Percentiles rank a stretch among this genome's conserved stretches.
Evolutionary conservation across 2,888 invertebrate genomes (phyloP).

Genomic region (Sesia bembeciformis): DNA sequence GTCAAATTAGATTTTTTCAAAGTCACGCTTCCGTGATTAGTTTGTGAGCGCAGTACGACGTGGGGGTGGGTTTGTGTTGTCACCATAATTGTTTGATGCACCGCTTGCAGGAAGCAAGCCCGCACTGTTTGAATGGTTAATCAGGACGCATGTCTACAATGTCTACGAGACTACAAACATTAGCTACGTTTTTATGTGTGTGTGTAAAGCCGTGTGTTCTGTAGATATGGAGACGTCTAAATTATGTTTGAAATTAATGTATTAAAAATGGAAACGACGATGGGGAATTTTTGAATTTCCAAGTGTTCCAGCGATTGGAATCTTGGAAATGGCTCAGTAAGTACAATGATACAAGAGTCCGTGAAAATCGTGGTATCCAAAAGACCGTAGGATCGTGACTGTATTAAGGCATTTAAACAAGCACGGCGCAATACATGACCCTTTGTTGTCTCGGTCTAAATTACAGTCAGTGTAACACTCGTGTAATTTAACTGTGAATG

Average conservation of each 20-base stretch:
- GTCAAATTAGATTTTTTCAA: constrained; percentile 45
- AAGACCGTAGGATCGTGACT: constrained; percentile 10
- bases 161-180: constrained; percentile 2
- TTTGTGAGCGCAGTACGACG: constrained; percentile 14
- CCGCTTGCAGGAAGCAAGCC: constrained; percentile 36
- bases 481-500: too few relatives aligned
- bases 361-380: constrained; percentile 36
- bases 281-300: too few relatives aligned
- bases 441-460: background rate
- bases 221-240: too few relatives aligned
- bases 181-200: too few relatives aligned
- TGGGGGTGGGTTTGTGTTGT: constrained; percentile 19
- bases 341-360: constrained; percentile 13
- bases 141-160: constrained; percentile 12
- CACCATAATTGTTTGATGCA: constrained; percentile 31
- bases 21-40: constrained; percentile 18
- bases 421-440: background rate
- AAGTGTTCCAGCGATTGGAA: background rate
- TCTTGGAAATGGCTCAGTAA: background rate
- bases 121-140: constrained; percentile 21
- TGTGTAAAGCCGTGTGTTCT: too few relatives aligned
- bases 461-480: background rate
- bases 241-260: too few relatives aligned
- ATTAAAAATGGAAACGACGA: too few relatives aligned
- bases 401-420: background rate